Evolutionary conservation across 2,888 invertebrate species (phyloP), one percentile per base, ranked within the genome.

Genomic region (Stenoptilia bipunctidactyla): DNA sequence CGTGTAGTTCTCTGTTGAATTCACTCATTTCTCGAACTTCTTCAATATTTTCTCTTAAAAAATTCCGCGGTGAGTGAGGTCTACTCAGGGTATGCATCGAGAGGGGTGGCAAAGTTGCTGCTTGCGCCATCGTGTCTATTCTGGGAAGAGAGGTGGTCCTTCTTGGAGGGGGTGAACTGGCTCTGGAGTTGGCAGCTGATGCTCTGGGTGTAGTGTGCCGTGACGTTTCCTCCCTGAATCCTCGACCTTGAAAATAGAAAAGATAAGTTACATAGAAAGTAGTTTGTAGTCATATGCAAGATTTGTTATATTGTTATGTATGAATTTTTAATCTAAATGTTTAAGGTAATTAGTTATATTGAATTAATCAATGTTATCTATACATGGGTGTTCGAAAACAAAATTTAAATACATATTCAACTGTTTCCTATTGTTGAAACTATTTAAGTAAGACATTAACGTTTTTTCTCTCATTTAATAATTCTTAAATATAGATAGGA

Each of bases 121-220:
- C 60, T 51, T 66, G 58, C 1, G 84, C 80, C 77, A 83, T 80
- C 30, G 67, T 79, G 54, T 83, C 84, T 39, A 73, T 67, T 46
- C 59, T 69, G 2, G 77, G 66, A 30, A 79, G 48, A 1, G 85
- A 84, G 50, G 63, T 71, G 4, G 80, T 76, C 56, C 80, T 63
- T 63, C 75, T 69, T 50, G 76, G 56, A 0, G 68, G 65, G 1
- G 85, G 85, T 0, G 85, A 83, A 43, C 54, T 74, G 15, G 75
- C 60, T 58, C 82, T 63, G 34, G 85, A 85, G 48, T 76, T 80
- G 34, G 66, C 51, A 30, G 74, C 69, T 37, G 82, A 80, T 25
- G 76, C 72, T 52, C 59, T 71, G 2, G 88, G 87, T 10, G 87
- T 86, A 37, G 75, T 85, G 45, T 87, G 86, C 9, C 87, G 74